Evolutionary conservation across 2,888 invertebrate genomes (phyloP).

Genomic region (Synanthedon myopaeformis): DNA sequence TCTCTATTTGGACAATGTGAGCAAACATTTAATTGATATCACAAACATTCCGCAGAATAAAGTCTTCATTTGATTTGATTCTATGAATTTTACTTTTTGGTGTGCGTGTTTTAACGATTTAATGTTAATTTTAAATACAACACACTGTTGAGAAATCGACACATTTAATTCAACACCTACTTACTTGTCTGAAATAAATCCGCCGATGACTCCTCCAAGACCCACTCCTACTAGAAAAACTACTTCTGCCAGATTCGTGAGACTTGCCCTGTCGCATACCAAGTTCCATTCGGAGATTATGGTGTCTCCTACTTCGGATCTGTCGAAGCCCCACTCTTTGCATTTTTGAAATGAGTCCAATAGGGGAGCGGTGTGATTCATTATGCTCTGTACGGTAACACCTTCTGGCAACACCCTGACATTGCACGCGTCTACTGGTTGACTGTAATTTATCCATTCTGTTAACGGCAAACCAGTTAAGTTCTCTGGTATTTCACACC

Average conservation of each 20-base stretch:
- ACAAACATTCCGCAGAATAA: too few species aligned
- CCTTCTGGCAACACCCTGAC: constrained; percentile 55
- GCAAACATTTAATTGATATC: too few species aligned
- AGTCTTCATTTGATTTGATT: too few species aligned
- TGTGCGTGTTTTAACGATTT: neutral
- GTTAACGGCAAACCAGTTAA: constrained; percentile 64
- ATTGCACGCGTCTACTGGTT: constrained; percentile 71
- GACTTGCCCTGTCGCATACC: constrained; percentile 77
- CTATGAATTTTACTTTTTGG: too few species aligned
- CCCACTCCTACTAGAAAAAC: constrained; percentile 83
- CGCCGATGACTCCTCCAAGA: constrained; percentile 82
- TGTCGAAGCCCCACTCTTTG: constrained; percentile 73
- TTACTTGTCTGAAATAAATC: constrained; percentile 81
- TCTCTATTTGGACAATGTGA: too few species aligned
- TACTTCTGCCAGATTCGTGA: constrained; percentile 81
- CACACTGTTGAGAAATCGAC: neutral
- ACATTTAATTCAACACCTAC: constrained; percentile 23
- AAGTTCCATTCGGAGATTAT: constrained; percentile 82
- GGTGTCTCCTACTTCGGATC: constrained; percentile 70
- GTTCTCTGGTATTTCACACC: constrained; percentile 76
- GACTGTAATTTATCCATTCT: constrained; percentile 76
- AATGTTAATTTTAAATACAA: neutral
- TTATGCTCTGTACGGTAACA: constrained; percentile 42
- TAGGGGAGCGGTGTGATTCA: constrained; percentile 46
- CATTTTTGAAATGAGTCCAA: constrained; percentile 61